A percentile compares a stretch with the other conserved stretches of the same genome.
Evolutionary conservation across 2,888 invertebrate species (phyloP).

Genomic region (Leucophenga montana): DNA sequence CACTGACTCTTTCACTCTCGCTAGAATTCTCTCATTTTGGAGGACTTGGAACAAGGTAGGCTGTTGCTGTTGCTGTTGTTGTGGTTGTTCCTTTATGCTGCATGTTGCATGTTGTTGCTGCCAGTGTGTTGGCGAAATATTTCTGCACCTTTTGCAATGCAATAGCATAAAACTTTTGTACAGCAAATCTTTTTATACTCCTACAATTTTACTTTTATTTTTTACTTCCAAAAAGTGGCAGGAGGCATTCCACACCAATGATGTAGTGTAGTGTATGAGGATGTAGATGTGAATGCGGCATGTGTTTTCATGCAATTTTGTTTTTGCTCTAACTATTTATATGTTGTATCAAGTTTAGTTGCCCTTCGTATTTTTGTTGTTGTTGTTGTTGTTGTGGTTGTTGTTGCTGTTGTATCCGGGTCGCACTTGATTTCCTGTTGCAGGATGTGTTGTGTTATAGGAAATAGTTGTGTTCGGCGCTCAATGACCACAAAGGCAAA

Average conservation of each 20-base stretch:
- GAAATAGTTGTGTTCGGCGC: slow-evolving; percentile 47
- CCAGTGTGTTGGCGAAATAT: not conserved
- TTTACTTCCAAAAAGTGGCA: slow-evolving; percentile 6
- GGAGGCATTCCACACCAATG: not conserved
- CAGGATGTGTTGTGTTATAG: slow-evolving; percentile 53
- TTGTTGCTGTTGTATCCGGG: slow-evolving; percentile 32
- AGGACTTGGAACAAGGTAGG: not conserved
- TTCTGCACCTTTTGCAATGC: slow-evolving; percentile 14
- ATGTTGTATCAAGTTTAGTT: not conserved
- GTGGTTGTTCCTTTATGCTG: not conserved
- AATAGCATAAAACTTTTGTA: slow-evolving; percentile 14
- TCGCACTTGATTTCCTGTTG: slow-evolving; percentile 51
- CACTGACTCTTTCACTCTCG: not conserved
- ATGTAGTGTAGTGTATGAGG: slow-evolving; percentile 28
- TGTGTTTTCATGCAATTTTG: not conserved
- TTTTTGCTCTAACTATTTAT: slow-evolving; percentile 9
- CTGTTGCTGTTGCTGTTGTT: not conserved
- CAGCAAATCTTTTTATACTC: slow-evolving; percentile 9
- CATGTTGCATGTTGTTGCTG: not conserved
- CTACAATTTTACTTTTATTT: not conserved
- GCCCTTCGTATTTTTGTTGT: not conserved
- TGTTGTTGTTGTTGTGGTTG: slow-evolving; percentile 31
- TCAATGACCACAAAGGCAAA: slow-evolving; percentile 9
- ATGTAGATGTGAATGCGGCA: slow-evolving; percentile 34
- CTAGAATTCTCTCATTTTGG: not conserved